Evolutionary conservation across 2,888 invertebrate genomes (phyloP), one percentile per base, ranked within the genome.

Genomic region (Carabus problematicus): DNA sequence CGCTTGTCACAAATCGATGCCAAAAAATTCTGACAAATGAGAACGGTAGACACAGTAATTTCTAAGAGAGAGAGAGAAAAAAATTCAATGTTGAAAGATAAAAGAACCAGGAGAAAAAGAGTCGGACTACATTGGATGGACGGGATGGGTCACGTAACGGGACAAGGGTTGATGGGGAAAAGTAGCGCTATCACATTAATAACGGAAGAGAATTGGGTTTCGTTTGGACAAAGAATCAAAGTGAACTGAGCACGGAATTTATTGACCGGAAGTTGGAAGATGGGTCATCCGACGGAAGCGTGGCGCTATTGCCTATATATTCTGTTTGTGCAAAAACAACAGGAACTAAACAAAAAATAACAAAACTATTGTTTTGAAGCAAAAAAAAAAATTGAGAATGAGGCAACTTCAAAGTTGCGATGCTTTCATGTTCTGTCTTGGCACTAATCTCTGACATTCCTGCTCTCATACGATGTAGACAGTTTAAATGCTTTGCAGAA

Each of bases 201-300:
- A 62, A 62, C 39, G 47, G 49, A 62, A 47, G 47, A 62, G 47
- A 47, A 47, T 47, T 11, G 63, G n/a, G 40, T 42, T 42, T 40
- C 18, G 19, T 55, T 55, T 59, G 54, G 42, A 64, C 64, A 64
- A 64, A 64, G 64, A 64, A 64, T 64, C 64, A 64, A 64, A 55
- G 43, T 54, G 55, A 55, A 54, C 64, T 55, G 64, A 18, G 54
- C 43, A n/a, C 41, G 8, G 41, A 41, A 55, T 64, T 54, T 64
- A 64, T 64, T 64, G 64, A 64, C 64, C 64, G 64, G 43, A 64
- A 54, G 47, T 62, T 9, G 45, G 29, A 29, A n/a, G 16, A 45
- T 45, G 45, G 19, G 12, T 45, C 19, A 45, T 39, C 19, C 29
- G 45, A 18, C 42, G 42, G 60, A 60, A 60, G 29, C 45, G 45